A percentile compares a stretch with the other conserved stretches of the same genome.
These are phyloP conservation scores for Dryadula phaetusa DNA, from an alignment of 2,888 invertebrate species.

Conservation along the genomic window DNA sequence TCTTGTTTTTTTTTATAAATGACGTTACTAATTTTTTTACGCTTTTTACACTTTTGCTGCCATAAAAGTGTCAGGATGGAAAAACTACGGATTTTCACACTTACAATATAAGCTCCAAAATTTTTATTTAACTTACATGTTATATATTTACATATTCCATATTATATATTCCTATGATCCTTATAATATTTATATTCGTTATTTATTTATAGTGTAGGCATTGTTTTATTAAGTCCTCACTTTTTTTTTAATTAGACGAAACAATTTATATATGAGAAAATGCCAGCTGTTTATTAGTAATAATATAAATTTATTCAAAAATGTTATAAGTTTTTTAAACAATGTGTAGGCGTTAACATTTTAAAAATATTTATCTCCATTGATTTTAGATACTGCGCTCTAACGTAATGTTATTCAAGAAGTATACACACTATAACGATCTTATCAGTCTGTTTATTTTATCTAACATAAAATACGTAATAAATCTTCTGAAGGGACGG, in stretches of 20 bases:
- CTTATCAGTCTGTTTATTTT: constrained; percentile 15
- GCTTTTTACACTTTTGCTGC: too few species aligned
- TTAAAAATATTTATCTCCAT: constrained; percentile 5
- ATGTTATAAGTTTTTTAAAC: neutral
- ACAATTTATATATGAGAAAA: neutral
- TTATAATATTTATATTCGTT: too few species aligned
- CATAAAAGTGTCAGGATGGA: too few species aligned
- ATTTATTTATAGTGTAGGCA: neutral
- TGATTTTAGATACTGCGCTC: neutral
- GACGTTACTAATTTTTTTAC: too few species aligned
- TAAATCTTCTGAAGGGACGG: constrained; percentile 17
- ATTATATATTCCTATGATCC: too few species aligned
- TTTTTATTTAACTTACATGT: too few species aligned
- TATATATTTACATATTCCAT: too few species aligned
- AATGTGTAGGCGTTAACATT: neutral
- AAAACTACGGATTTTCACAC: too few species aligned
- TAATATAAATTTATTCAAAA: neutral
- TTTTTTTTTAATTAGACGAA: neutral
- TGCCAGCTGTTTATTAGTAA: neutral
- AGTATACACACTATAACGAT: neutral
- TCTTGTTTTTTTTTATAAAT: too few species aligned
- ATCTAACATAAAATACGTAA: constrained; percentile 23
- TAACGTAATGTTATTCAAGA: constrained; percentile 8
- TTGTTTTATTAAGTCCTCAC: neutral
- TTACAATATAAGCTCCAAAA: too few species aligned